phyloP scores from a whole-genome alignment of 2,888 invertebrate species.

The Rhimphoctona megacephalus region DNA sequence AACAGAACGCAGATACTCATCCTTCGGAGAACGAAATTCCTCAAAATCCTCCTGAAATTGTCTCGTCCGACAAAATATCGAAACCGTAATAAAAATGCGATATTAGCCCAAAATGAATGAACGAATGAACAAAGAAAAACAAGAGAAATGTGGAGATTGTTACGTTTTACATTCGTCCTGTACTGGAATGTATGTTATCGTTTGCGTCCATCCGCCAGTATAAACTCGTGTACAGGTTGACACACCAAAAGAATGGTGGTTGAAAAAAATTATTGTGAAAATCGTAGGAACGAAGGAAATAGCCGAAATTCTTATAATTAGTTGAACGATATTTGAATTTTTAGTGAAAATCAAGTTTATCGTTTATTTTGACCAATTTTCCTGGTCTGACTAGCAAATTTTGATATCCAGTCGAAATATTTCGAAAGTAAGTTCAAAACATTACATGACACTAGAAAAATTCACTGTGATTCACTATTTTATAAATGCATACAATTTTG shows the following conservation, averaged over 20 bases:
- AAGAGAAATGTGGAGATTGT: not conserved
- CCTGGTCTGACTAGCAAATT: not conserved
- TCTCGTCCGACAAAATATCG: not conserved
- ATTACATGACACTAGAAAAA: not conserved
- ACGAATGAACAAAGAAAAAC: not conserved
- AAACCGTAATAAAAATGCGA: not conserved
- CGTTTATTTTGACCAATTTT: not conserved
- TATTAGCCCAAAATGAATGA: not conserved
- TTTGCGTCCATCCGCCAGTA: constrained; percentile 2
- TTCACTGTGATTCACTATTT: not conserved
- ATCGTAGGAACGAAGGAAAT: not conserved
- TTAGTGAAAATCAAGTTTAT: not conserved
- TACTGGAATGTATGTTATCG: constrained; percentile 4
- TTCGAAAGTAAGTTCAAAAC: not conserved
- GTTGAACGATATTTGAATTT: not conserved
- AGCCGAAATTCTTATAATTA: not conserved
- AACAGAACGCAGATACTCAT: constrained; percentile 60
- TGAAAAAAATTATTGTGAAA: not conserved
- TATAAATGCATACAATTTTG: not conserved
- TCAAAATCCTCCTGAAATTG: constrained; percentile 64
- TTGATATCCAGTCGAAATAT: not conserved
- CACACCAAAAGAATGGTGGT: not conserved
- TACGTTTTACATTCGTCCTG: constrained; percentile 6
- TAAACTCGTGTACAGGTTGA: not conserved
- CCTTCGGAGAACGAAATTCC: constrained; percentile 72